Evolutionary conservation across 2,113 vertebrate species (phyloP).

Genomic region (Phalacrocorax pelagicus): DNA sequence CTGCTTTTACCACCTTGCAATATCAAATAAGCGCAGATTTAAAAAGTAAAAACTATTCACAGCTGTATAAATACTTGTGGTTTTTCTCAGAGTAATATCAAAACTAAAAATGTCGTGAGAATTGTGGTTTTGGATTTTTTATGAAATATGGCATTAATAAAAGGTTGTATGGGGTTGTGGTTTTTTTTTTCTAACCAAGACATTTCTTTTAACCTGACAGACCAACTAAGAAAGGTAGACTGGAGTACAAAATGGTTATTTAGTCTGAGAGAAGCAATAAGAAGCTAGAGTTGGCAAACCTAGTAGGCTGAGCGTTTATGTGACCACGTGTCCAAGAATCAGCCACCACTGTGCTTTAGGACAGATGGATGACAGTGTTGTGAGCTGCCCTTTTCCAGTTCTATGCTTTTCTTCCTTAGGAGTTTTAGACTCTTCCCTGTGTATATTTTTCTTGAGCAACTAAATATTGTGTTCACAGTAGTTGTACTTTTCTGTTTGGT

Average conservation of each 20-base stretch:
- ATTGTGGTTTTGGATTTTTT: too few species aligned
- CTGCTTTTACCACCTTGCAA: not conserved
- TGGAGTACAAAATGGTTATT: not conserved
- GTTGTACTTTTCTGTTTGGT: not conserved
- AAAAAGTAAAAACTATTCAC: rapidly evolving
- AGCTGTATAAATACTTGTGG: not conserved
- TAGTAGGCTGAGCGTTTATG: not conserved
- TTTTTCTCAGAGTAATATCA: not conserved
- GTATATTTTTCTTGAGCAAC: not conserved
- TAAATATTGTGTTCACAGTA: not conserved
- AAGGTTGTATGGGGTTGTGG: rapidly evolving
- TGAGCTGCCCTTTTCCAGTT: not conserved
- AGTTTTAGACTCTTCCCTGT: not conserved
- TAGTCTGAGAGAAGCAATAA: not conserved
- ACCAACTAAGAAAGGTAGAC: not conserved
- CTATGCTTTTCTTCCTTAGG: not conserved
- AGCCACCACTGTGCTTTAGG: not conserved
- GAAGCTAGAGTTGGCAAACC: not conserved
- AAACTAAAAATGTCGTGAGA: not conserved
- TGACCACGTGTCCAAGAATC: rapidly evolving
- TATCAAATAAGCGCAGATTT: not conserved
- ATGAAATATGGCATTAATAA: not conserved
- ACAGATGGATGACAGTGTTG: not conserved
- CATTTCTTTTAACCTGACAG: not conserved
- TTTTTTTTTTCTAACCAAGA: not conserved